Evolutionary conservation across 2,797 vertebrate species (phyloP).

Genomic region (Dendrocincla fuliginosa): DNA sequence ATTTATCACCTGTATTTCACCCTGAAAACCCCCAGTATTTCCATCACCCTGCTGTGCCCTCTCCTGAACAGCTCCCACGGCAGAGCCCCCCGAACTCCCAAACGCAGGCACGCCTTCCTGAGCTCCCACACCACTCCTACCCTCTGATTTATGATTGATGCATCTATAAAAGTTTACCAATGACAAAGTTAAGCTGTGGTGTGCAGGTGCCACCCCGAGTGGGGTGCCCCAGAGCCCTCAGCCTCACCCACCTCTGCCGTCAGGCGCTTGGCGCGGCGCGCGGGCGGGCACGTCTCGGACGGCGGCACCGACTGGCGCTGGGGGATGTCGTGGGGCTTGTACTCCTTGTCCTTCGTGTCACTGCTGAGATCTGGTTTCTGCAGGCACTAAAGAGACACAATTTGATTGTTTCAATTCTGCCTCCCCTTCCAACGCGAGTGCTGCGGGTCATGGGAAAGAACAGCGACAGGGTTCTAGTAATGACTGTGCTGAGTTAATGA

Average conservation of each 20-base stretch:
- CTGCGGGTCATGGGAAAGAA: not conserved
- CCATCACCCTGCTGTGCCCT: accelerated
- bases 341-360: conserved; percentile 95
- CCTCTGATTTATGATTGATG: too few species aligned
- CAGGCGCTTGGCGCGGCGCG: conserved; percentile 92
- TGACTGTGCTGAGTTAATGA: not conserved
- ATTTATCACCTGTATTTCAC: not conserved
- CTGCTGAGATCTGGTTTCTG: conserved; percentile 90
- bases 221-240: too few species aligned
- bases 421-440: not conserved
- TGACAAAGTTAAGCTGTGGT: too few species aligned
- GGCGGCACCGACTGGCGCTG: conserved; percentile 93
- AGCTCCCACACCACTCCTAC: too few species aligned
- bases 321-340: conserved; percentile 94
- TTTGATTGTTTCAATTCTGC: not conserved
- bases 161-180: too few species aligned
- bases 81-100: too few species aligned
- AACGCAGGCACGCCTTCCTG: too few species aligned
- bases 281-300: conserved; percentile 86
- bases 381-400: conserved; percentile 76
- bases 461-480: not conserved
- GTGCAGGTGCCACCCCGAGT: too few species aligned
- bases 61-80: too few species aligned
- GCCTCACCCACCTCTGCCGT: conserved; percentile 82
- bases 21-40: not conserved